Evolutionary conservation across 2,888 invertebrate species (phyloP).

Genomic region (Prionchulus punctatus): DNA sequence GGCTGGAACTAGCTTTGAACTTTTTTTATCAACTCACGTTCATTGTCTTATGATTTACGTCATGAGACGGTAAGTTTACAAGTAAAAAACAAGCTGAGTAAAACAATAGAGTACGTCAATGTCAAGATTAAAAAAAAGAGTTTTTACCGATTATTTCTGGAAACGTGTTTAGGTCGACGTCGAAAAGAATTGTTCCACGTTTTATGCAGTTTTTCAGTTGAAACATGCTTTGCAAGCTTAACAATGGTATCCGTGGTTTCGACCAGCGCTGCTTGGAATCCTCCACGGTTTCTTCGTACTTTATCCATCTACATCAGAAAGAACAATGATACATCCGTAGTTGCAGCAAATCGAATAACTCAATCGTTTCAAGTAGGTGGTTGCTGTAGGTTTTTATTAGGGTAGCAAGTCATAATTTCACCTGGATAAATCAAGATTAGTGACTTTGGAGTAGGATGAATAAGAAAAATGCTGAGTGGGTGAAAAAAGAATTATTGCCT

Average conservation of each 20-base stretch:
- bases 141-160: neutral
- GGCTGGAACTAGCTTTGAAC: neutral
- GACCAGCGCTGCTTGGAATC: slow-evolving; percentile 4
- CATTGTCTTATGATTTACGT: too few relatives aligned
- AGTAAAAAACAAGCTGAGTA: neutral
- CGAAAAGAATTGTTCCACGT: neutral
- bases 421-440: too few relatives aligned
- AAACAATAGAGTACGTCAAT: neutral
- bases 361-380: too few relatives aligned
- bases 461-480: too few relatives aligned
- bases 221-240: neutral
- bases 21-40: neutral
- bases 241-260: slow-evolving; percentile 3
- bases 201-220: slow-evolving; percentile 2
- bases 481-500: too few relatives aligned
- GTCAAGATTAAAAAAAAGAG: neutral
- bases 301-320: slow-evolving; percentile 8
- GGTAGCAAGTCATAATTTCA: too few relatives aligned
- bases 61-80: too few relatives aligned
- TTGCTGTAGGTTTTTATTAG: too few relatives aligned
- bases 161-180: neutral
- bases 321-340: too few relatives aligned
- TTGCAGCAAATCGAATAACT: too few relatives aligned
- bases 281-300: slow-evolving; percentile 3
- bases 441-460: too few relatives aligned